Base-by-base conservation (phyloP, 2,888 invertebrate species). In the Caprella mutica region DNA sequence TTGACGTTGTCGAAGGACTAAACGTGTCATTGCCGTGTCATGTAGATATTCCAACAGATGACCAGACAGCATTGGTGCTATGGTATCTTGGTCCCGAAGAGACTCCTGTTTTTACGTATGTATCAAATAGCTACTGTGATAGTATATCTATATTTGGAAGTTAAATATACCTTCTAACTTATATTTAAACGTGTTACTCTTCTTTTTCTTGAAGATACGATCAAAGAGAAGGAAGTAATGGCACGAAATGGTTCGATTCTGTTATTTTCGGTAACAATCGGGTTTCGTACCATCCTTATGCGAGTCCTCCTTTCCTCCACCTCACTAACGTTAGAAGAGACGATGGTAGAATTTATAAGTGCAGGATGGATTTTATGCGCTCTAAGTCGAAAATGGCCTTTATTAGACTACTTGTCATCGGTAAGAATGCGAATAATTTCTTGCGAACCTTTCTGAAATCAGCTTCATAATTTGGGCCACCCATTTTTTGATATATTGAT, bases 371-470 rank as follows among this genome's bases (percentile, higher is more conserved):
- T 48, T 65, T 62, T 43, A 46, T 50, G 39, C 54, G 57, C 46
- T 57, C 65, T 2, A 59, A 60, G 24, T 62, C 65, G n/a, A 40
- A 56, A 27, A 57, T 62, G 14, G 52, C 62, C 38, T 59, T 59
- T 53, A 51, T 65, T 42, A 59, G 59, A 30, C 55, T 65, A 3
- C 55, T 59, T n/a, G 60, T 65, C 9, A 56, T 65, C 14, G 62
- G 65, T 65, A 53, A 52, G 65, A n/a, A n/a, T n/a, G n/a, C n/a
- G n/a, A n/a, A n/a, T n/a, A n/a, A n/a, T n/a, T n/a, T n/a, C n/a
- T n/a, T n/a, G n/a, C n/a, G n/a, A n/a, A n/a, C n/a, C n/a, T n/a
- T n/a, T n/a, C n/a, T n/a, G n/a, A n/a, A n/a, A n/a, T n/a, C n/a
- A n/a, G n/a, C n/a, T n/a, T n/a, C n/a, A n/a, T n/a, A n/a, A n/a